A percentile compares a stretch with the other conserved stretches of the same genome.
Conservation (phyloP, 2,888 invertebrate genomes). For the Calliphora vomitoria region DNA sequence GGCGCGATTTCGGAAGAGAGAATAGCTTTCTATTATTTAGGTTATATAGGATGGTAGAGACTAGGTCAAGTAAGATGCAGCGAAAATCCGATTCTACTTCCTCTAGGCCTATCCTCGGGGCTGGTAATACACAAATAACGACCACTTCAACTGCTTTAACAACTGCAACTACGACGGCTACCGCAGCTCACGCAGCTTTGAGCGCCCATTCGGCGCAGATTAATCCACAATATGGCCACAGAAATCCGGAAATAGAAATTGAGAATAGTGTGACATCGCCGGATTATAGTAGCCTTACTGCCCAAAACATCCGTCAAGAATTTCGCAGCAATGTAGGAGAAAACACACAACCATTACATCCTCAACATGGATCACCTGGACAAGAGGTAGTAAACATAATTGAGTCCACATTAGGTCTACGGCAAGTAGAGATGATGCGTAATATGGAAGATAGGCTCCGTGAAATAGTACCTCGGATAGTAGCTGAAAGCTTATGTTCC, state of each 20-base stretch:
- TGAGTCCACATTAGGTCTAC: not conserved
- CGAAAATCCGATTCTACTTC: not conserved
- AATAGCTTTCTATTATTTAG: too few species aligned
- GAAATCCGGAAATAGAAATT: not conserved
- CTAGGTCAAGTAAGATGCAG: not conserved
- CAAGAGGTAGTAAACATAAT: not conserved
- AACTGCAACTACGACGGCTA: not conserved
- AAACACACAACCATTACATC: not conserved
- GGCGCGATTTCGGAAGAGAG: too few species aligned
- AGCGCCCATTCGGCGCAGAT: not conserved
- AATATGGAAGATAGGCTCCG: not conserved
- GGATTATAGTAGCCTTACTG: not conserved
- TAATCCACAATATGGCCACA: not conserved
- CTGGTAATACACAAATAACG: not conserved
- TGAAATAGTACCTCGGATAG: not conserved
- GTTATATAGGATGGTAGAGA: not conserved
- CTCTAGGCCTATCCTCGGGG: not conserved
- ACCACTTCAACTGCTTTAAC: not conserved
- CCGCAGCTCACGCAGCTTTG: not conserved
- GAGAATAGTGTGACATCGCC: not conserved
- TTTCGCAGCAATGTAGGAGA: not conserved
- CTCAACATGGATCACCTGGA: not conserved
- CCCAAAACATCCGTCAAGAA: not conserved
- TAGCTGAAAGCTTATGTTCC: not conserved
- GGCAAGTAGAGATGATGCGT: not conserved